Evolutionary conservation across 1,140 invertebrate species (phyloP).

Genomic region (Helicorthomorpha holstii): DNA sequence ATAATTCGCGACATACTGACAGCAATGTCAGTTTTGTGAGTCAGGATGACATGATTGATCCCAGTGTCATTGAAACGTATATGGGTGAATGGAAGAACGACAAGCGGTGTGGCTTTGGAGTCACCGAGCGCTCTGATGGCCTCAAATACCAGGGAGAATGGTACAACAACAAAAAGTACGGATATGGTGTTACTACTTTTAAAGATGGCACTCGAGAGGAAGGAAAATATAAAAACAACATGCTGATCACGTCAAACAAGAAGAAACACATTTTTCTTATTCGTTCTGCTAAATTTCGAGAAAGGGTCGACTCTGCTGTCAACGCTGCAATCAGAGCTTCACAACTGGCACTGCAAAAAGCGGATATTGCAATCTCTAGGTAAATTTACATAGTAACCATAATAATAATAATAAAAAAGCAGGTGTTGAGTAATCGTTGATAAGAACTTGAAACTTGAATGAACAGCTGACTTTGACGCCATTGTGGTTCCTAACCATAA

Average conservation of each 20-base stretch:
- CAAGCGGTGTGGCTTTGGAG: slow-evolving; percentile 93
- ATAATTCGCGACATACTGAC: slow-evolving; percentile 69
- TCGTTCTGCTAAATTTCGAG: slow-evolving; percentile 87
- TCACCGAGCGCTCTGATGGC: slow-evolving; percentile 93
- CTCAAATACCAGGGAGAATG: slow-evolving; percentile 97
- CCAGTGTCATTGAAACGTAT: slow-evolving; percentile 93
- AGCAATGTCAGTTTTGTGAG: slow-evolving; percentile 92
- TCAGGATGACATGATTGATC: slow-evolving; percentile 90
- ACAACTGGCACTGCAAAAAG: slow-evolving; percentile 95
- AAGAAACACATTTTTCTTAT: slow-evolving; percentile 96
- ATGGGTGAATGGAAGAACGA: slow-evolving; percentile 99
- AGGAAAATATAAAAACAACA: slow-evolving; percentile 99
- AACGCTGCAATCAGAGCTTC: slow-evolving; percentile 87
- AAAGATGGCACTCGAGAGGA: slow-evolving; percentile 88
- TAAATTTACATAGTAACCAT: too few species aligned
- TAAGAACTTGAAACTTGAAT: too few species aligned
- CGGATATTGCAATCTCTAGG: slow-evolving; percentile 93
- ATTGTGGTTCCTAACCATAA: too few species aligned
- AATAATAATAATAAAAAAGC: too few species aligned
- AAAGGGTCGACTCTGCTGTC: slow-evolving; percentile 88
- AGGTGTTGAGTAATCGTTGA: too few species aligned
- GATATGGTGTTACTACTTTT: slow-evolving; percentile 97
- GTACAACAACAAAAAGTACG: slow-evolving; percentile 98
- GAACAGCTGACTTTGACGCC: too few species aligned
- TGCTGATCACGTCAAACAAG: slow-evolving; percentile 89